Evolutionary conservation across 2,888 invertebrate genomes (phyloP), one percentile per base, ranked within the genome.

Genomic region (Suillia variegata): DNA sequence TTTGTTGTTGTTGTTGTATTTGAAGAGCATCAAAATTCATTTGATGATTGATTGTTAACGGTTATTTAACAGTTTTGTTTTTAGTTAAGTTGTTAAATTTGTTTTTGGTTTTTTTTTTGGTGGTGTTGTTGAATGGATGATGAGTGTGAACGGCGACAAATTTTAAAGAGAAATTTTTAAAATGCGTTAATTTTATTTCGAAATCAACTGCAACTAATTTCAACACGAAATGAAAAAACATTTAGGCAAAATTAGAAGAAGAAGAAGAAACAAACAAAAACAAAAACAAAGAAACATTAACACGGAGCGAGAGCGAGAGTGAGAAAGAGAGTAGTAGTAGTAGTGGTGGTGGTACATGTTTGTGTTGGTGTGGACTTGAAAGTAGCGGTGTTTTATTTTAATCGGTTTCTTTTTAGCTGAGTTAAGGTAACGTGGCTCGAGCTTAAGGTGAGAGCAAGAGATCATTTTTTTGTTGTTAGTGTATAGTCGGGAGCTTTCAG

Each of bases 11-110:
- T 59, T 56, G 50, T 66, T 54, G 48, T 17, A 52, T 18, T 45
- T 45, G 45, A 8, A 8, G 17, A 45, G 18, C 18, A 45, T 15
- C 8, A 20, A 20, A 17, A 42, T 38, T 54, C 45, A 34, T 56
- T 53, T 34, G n/a, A n/a, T n/a, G n/a, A n/a, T n/a, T 54, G 47
- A 21, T 21, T 49, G 21, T 58, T 58, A 63, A 62, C 15, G 34
- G 34, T 58, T 56, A 47, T 54, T 61, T 66, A n/a, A n/a, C 55
- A 60, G 58, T 58, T 58, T 58, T 56, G 53, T 63, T 52, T 50
- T 59, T 58, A 42, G 54, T 58, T 61, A 13, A 26, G 13, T 51
- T 31, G 22, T 42, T 4, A n/a, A n/a, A n/a, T n/a, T 26, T 45
- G 17, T 31, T 8, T 31, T 8, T 31, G 31, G 12, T 31, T 13